Percentiles rank a stretch among this genome's conserved stretches.
These are phyloP conservation scores for Dynastes maya DNA, from an alignment of 2,888 invertebrate species.

Conservation along the genomic window DNA sequence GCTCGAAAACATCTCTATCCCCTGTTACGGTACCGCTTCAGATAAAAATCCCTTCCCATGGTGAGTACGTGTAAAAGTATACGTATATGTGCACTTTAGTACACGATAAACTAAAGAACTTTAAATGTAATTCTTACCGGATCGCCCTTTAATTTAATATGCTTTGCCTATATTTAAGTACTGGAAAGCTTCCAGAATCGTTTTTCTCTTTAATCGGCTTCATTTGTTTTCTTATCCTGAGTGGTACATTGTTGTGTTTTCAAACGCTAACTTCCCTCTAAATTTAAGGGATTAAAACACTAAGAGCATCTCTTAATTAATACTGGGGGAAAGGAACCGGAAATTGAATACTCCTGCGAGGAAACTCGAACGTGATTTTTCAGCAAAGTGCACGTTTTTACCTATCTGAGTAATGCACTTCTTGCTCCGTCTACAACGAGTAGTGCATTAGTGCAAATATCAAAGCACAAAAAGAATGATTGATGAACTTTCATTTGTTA, in stretches of 20 bases:
- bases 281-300: background rate
- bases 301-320: background rate
- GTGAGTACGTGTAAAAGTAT: too few relatives aligned
- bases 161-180: background rate
- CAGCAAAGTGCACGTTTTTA: too few relatives aligned
- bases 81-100: background rate
- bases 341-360: too few relatives aligned
- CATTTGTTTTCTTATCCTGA: constrained; percentile 18
- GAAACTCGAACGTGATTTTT: too few relatives aligned
- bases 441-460: too few relatives aligned
- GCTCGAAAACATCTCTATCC: background rate
- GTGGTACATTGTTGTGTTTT: background rate
- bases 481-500: too few relatives aligned
- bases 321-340: too few relatives aligned
- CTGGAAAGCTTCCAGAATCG: constrained; percentile 31
- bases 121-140: constrained; percentile 12
- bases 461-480: too few relatives aligned
- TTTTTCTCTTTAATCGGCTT: constrained; percentile 20
- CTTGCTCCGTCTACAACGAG: too few relatives aligned
- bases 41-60: too few relatives aligned
- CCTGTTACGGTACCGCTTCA: too few relatives aligned
- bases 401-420: too few relatives aligned
- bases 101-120: constrained; percentile 6
- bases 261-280: background rate
- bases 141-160: constrained; percentile 8